These are phyloP conservation scores for Styela plicata DNA, from an alignment of 23 tunicate genomes.

Conservation along the genomic window DNA sequence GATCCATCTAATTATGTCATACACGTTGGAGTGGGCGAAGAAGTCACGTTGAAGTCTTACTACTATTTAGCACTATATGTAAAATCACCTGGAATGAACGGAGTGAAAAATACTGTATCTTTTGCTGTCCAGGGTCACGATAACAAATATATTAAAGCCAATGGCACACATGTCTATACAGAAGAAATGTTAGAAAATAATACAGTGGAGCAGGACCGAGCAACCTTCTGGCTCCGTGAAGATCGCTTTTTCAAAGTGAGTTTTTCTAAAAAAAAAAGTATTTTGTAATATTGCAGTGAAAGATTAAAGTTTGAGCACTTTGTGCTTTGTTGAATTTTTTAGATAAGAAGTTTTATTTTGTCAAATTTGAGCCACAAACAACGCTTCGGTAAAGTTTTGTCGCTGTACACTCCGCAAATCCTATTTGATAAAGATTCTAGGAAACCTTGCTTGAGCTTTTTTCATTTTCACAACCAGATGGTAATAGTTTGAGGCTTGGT, in stretches of 20 bases:
- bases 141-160: neutral
- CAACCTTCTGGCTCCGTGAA: neutral
- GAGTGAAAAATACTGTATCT: conserved; percentile 9
- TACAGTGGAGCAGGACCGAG: neutral
- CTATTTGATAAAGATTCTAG: no score
- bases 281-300: neutral
- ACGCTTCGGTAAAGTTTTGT: no score
- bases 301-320: neutral
- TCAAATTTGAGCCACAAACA: no score
- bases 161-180: neutral
- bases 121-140: neutral
- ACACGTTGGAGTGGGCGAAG: neutral
- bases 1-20: conserved; percentile 6
- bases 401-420: no score
- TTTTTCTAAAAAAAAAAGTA: neutral
- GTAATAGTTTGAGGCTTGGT: no score
- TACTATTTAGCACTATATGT: conserved; percentile 4
- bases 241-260: neutral
- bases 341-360: no score
- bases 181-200: neutral
- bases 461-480: no score
- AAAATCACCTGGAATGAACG: conserved; percentile 4
- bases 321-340: no score
- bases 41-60: conserved; percentile 1
- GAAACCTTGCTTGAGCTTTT: no score